A percentile compares a stretch with the other conserved stretches of the same genome.
Evolutionary conservation across 2,888 invertebrate species (phyloP).

Genomic region (Empis stercorea): DNA sequence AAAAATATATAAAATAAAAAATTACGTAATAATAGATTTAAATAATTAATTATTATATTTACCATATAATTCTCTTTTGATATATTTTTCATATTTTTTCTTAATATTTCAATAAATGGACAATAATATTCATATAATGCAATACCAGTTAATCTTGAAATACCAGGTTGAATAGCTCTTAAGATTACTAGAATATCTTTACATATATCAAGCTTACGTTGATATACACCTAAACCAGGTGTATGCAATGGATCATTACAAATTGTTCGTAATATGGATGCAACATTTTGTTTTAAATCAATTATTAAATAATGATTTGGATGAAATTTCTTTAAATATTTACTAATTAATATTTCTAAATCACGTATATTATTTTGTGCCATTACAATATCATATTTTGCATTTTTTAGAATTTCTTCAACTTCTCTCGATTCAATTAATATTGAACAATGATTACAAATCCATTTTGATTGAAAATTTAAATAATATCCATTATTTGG

Average conservation of each 20-base stretch:
- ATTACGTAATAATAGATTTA: background rate
- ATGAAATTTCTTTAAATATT: slow-evolving; percentile 45
- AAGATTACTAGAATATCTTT: slow-evolving; percentile 50
- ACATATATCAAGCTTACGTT: slow-evolving; percentile 53
- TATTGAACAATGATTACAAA: slow-evolving; percentile 23
- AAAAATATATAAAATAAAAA: background rate
- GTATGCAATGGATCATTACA: slow-evolving; percentile 5
- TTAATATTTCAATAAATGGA: slow-evolving; percentile 47
- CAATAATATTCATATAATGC: slow-evolving; percentile 63
- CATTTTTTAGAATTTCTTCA: slow-evolving; percentile 36
- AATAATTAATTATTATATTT: slow-evolving; percentile 7
- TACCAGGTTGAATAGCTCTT: slow-evolving; percentile 49
- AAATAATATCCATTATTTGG: slow-evolving; percentile 21
- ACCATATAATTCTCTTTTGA: slow-evolving; percentile 39
- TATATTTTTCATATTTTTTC: slow-evolving; percentile 28
- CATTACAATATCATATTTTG: slow-evolving; percentile 36
- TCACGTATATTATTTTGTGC: slow-evolving; percentile 28
- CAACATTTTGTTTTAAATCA: slow-evolving; percentile 55
- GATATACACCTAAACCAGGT: slow-evolving; percentile 27
- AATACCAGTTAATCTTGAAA: slow-evolving; percentile 43
- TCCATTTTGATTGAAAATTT: slow-evolving; percentile 19
- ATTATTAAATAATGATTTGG: slow-evolving; percentile 54
- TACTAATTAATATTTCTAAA: slow-evolving; percentile 40
- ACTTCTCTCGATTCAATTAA: slow-evolving; percentile 32
- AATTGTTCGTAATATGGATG: slow-evolving; percentile 43